Conservation (phyloP, 2,113 vertebrate genomes). For the Myanophis thanlyinensis region DNA sequence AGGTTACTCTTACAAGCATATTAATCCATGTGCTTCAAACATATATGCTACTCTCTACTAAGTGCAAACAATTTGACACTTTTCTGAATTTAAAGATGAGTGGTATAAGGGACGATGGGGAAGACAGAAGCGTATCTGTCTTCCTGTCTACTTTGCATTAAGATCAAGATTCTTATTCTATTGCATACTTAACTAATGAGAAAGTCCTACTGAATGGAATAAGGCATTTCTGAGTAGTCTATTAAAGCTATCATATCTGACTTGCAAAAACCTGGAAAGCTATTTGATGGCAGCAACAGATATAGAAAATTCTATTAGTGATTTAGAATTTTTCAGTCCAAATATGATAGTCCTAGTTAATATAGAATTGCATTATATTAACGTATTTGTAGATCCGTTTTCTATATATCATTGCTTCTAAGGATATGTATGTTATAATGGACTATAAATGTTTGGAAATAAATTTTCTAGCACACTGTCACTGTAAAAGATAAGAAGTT, state of each 20-base stretch:
- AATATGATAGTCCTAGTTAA: neutral
- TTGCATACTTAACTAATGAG: neutral
- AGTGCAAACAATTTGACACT: neutral
- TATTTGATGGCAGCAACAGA: neutral
- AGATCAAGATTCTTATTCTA: neutral
- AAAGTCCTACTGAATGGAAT: neutral
- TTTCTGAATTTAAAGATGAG: neutral
- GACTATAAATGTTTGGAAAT: neutral
- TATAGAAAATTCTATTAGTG: neutral
- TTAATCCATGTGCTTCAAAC: neutral
- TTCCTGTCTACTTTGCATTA: neutral
- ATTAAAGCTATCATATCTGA: neutral
- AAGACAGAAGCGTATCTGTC: neutral
- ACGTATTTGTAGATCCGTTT: neutral
- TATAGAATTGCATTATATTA: neutral
- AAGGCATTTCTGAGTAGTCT: neutral
- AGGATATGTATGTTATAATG: neutral
- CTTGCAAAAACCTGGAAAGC: neutral
- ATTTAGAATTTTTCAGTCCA: neutral
- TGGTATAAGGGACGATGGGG: neutral
- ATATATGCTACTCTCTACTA: neutral
- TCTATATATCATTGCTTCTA: neutral
- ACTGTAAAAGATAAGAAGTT: constrained; percentile 23
- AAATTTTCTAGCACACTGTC: neutral
- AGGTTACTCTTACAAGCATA: neutral